These are phyloP conservation scores for Neosilurus mollespiculum DNA, from an alignment of 2,797 vertebrate species.

Conservation along the genomic window DNA sequence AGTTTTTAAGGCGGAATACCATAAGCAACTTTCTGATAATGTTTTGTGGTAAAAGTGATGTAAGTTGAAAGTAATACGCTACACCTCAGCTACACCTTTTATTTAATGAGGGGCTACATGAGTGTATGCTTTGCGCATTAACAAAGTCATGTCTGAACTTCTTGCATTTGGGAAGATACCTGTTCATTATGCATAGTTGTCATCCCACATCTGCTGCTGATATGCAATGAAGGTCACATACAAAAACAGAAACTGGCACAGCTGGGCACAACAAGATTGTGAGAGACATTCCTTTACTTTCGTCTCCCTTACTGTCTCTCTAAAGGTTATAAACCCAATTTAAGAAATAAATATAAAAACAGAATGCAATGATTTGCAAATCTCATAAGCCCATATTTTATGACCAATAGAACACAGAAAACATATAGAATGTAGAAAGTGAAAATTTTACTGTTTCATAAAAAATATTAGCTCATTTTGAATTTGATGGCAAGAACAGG, in stretches of 20 bases:
- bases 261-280: conserved; percentile 25
- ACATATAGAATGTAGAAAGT: no score
- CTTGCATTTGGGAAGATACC: conserved; percentile 9
- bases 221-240: conserved; percentile 23
- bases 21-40: neutral
- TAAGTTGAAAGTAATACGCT: neutral
- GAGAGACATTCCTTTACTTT: conserved; percentile 43
- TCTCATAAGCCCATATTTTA: no score
- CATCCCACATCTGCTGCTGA: conserved; percentile 3
- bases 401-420: no score
- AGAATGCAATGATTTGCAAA: no score
- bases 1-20: neutral
- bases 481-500: no score
- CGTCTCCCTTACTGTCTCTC: conserved; percentile 5
- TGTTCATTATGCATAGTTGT: conserved; percentile 32
- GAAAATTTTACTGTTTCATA: no score
- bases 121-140: neutral
- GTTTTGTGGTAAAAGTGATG: neutral
- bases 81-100: neutral
- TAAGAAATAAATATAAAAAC: no score
- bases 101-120: neutral
- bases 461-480: no score
- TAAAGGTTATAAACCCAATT: neutral
- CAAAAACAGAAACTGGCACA: conserved; percentile 31
- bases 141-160: conserved; percentile 5